Conservation (phyloP, 2,888 invertebrate genomes). For the Cosmia pyralina region DNA sequence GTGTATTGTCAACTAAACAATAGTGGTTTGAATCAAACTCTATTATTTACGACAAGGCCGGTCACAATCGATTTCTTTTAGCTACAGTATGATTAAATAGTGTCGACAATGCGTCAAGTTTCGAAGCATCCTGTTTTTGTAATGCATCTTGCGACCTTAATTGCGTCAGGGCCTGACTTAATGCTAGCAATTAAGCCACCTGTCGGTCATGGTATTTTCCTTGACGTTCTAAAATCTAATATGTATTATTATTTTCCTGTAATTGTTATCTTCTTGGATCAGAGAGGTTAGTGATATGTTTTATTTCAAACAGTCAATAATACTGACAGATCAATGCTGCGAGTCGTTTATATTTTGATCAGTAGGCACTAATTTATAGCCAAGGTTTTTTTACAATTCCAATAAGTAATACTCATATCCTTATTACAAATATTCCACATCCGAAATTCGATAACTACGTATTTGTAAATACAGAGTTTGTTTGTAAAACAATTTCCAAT, state of each 20-base stretch:
- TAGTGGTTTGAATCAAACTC: slow-evolving; percentile 61
- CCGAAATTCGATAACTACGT: slow-evolving; percentile 22
- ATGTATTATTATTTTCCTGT: slow-evolving; percentile 61
- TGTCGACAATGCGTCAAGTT: slow-evolving; percentile 67
- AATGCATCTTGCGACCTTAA: slow-evolving; percentile 65
- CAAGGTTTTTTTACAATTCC: slow-evolving; percentile 27
- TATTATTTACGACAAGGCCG: slow-evolving; percentile 68
- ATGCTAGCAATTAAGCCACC: slow-evolving; percentile 68
- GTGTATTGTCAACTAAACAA: slow-evolving; percentile 67
- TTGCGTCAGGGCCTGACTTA: slow-evolving; percentile 64
- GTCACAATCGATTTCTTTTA: slow-evolving; percentile 68
- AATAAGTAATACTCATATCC: not conserved
- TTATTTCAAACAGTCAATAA: slow-evolving; percentile 32
- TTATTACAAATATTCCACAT: slow-evolving; percentile 11
- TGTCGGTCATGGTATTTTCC: slow-evolving; percentile 67
- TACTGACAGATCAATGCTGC: slow-evolving; percentile 52
- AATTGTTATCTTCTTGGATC: slow-evolving; percentile 59
- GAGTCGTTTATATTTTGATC: slow-evolving; percentile 20
- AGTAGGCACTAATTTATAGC: slow-evolving; percentile 18
- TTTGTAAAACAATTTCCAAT: slow-evolving; percentile 28
- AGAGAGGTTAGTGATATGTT: slow-evolving; percentile 33
- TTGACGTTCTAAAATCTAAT: slow-evolving; percentile 40
- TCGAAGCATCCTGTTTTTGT: slow-evolving; percentile 74
- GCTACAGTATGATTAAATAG: slow-evolving; percentile 61
- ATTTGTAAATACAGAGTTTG: slow-evolving; percentile 48